Evolutionary conservation across 1,140 invertebrate species (phyloP).

Genomic region (Cydia pomonella): DNA sequence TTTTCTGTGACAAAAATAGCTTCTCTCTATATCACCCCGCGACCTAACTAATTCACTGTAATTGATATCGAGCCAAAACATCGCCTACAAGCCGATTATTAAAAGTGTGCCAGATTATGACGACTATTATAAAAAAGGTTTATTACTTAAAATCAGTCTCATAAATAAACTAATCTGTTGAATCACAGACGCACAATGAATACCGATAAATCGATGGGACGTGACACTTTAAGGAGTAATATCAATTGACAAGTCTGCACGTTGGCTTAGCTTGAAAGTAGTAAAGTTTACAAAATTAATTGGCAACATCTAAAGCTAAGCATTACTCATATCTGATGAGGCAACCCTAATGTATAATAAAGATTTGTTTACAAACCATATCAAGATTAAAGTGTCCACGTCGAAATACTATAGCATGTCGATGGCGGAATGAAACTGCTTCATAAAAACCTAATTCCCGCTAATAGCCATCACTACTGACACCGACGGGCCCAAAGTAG

Average conservation of each 20-base stretch:
- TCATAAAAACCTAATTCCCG: conserved; percentile 15
- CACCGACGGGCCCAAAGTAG: conserved; percentile 44
- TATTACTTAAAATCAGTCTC: conserved; percentile 79
- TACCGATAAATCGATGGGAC: conserved; percentile 21
- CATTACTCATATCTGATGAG: conserved; percentile 1
- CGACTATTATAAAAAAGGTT: conserved; percentile 48
- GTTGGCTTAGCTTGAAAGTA: background rate
- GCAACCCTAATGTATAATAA: background rate
- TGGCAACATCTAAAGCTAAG: conserved; percentile 16
- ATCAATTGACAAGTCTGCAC: background rate
- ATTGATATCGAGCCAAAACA: conserved; percentile 71
- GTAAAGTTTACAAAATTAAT: background rate
- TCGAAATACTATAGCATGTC: conserved; percentile 2
- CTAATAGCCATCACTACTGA: conserved; percentile 44
- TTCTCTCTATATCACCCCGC: conserved; percentile 60
- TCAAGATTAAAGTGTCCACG: conserved; percentile 9
- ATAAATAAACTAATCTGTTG: conserved; percentile 61
- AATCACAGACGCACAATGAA: conserved; percentile 30
- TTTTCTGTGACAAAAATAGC: conserved; percentile 76
- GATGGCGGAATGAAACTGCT: background rate
- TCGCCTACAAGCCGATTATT: conserved; percentile 49
- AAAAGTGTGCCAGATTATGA: conserved; percentile 45
- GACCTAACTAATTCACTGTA: conserved; percentile 62
- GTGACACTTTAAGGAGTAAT: conserved; percentile 13
- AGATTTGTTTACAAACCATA: background rate